phyloP scores from a whole-genome alignment of 1,140 invertebrate species.

The Lerema accius region DNA sequence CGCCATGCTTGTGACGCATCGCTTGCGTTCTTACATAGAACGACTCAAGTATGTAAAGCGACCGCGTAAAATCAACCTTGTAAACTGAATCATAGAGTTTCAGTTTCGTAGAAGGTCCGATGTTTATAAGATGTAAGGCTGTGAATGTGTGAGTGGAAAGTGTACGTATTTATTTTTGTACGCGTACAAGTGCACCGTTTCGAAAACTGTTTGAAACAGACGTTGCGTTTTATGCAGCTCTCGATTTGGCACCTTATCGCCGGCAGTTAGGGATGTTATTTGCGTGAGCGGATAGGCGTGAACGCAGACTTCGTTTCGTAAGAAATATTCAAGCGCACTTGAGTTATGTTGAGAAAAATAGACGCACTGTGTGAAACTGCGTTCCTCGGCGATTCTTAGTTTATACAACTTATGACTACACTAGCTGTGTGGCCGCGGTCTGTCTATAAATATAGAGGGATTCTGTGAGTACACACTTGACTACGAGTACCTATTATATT shows the following conservation, averaged over 20 bases:
- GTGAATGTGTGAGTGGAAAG: constrained; percentile 37
- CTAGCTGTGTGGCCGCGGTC: constrained; percentile 1
- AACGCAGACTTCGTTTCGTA: constrained; percentile 14
- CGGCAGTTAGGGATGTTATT: constrained; percentile 4
- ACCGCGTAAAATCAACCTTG: constrained; percentile 33
- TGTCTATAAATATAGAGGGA: not conserved
- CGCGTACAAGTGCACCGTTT: constrained; percentile 36
- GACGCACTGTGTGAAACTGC: constrained; percentile 32
- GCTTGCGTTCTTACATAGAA: constrained; percentile 35
- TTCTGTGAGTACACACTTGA: too few species aligned
- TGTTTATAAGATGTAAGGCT: constrained; percentile 12
- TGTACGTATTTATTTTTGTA: constrained; percentile 48
- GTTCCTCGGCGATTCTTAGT: constrained; percentile 1
- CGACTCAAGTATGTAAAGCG: constrained; percentile 34
- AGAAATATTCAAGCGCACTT: constrained; percentile 35
- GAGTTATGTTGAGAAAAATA: constrained; percentile 36
- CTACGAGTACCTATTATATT: too few species aligned
- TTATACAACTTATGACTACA: not conserved
- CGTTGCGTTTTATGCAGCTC: constrained; percentile 8
- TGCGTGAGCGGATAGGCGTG: not conserved
- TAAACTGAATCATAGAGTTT: constrained; percentile 23
- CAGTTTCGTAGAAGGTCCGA: constrained; percentile 6
- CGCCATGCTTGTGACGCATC: constrained; percentile 67
- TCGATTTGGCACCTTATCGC: constrained; percentile 13
- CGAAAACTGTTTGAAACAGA: constrained; percentile 35